These are phyloP conservation scores for Hydropsyche tenuis DNA, from an alignment of 1,140 invertebrate species.

Conservation along the genomic window DNA sequence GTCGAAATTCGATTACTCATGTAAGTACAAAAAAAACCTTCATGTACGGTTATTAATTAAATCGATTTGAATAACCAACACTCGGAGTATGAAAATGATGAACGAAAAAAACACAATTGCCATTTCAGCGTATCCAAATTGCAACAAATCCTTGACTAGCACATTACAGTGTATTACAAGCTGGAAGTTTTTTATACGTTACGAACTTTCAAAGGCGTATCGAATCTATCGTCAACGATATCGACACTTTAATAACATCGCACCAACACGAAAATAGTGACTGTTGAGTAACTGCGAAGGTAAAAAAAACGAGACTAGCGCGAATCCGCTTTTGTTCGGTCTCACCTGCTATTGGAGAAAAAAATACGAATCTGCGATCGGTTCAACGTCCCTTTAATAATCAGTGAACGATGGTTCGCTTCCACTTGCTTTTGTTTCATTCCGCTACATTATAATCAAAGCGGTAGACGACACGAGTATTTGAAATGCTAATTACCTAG, in stretches of 20 bases:
- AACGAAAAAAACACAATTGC: not conserved
- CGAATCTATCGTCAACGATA: constrained; percentile 5
- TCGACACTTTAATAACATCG: constrained; percentile 14
- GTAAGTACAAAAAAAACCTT: too few relatives aligned
- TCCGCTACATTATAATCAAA: too few relatives aligned
- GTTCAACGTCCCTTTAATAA: too few relatives aligned
- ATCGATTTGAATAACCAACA: too few relatives aligned
- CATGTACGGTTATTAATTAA: too few relatives aligned
- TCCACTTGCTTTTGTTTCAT: too few relatives aligned
- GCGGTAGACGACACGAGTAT: too few relatives aligned
- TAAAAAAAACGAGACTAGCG: not conserved
- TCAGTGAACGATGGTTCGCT: too few relatives aligned
- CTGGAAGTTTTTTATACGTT: not conserved
- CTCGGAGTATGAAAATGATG: not conserved
- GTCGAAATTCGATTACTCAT: too few relatives aligned
- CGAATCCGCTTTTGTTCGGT: not conserved
- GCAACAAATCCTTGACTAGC: constrained; percentile 15
- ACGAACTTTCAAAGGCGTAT: not conserved
- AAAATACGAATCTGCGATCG: not conserved
- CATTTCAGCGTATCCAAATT: constrained; percentile 2
- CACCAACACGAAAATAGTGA: not conserved
- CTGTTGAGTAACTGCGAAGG: not conserved
- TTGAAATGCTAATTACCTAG: too few relatives aligned
- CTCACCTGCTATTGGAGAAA: not conserved
- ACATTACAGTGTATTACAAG: not conserved